Percentiles rank a stretch among this genome's conserved stretches.
Conservation (phyloP, 2,797 vertebrate species). For the Gobionotothen gibberifrons region DNA sequence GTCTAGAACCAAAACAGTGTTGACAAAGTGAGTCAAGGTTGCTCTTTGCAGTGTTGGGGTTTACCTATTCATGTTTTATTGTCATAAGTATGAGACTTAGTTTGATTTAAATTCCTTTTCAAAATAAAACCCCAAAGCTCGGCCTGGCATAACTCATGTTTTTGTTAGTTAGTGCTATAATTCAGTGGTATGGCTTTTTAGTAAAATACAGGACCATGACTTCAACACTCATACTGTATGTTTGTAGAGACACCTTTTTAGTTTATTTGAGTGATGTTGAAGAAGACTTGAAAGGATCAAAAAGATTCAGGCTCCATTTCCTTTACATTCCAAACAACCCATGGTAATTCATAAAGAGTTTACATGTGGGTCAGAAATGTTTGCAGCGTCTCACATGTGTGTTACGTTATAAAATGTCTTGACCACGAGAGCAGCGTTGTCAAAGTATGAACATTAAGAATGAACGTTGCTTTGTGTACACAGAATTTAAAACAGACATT, state of each 20-base stretch:
- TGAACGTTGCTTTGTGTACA: neutral
- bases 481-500: conserved; percentile 4
- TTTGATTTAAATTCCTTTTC: conserved; percentile 32
- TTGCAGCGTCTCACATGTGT: conserved; percentile 24
- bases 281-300: conserved; percentile 42
- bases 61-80: neutral
- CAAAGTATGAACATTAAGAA: neutral
- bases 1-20: neutral
- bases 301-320: conserved; percentile 36
- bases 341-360: conserved; percentile 62
- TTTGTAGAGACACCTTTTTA: neutral
- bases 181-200: neutral
- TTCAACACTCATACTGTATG: neutral
- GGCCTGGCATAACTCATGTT: conserved; percentile 8
- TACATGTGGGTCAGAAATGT: conserved; percentile 54
- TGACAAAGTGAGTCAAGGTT: neutral
- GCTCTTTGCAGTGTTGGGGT: neutral
- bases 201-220: neutral
- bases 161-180: neutral
- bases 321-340: conserved; percentile 55
- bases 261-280: conserved; percentile 43
- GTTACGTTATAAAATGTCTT: conserved; percentile 22
- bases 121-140: neutral
- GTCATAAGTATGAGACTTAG: conserved; percentile 5
- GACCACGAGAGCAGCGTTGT: neutral